Evolutionary conservation across 2,888 invertebrate species (phyloP), one percentile per base, ranked within the genome.

Genomic region (Celastrina argiolus): DNA sequence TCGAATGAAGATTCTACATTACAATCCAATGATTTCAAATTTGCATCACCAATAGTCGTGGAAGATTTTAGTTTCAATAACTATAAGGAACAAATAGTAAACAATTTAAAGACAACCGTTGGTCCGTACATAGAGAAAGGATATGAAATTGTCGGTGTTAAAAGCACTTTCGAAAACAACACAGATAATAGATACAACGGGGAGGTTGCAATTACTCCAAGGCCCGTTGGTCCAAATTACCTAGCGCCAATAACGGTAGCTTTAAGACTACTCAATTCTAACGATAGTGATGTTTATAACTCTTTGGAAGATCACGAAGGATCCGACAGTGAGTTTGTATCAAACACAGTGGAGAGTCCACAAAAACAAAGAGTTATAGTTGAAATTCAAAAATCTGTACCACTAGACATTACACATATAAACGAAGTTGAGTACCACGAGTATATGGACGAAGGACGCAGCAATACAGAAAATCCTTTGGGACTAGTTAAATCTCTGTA

Each of bases 371-470:
- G 86, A 73, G 93, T 93, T 0, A 80, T 90, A 41, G 94, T 95
- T 1, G 94, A 95, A 83, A 82, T 95, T 3, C 94, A 94, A 74
- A 89, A 94, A 78, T 94, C 94, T 0, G 83, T 94, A 18, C 93
- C 93, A 0, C 80, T 92, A 67, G 92, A 92, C 63, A 88, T 88
- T 42, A 91, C 87, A 31, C 89, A 91, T 67, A 89, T 90, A 39
- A 90, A 91, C 69, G 88, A 87, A 39, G 85, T 91, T 0, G 89
- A 90, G 78, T 81, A 85, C 6, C 89, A 90, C 16, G 83, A 88
- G 67, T 89, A 90, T 77, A 74, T 88, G 68, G 88, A 88, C 12
- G 84, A 87, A 75, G 88, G 85, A 1, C 83, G 85, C 73, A 81
- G 81, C 68, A 84, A 81, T 70, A 78, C 83, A 56, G 81, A 82